A percentile compares a stretch with the other conserved stretches of the same genome.
Conservation (phyloP, 2,888 invertebrate genomes). For the Hoplodrina ambigua region DNA sequence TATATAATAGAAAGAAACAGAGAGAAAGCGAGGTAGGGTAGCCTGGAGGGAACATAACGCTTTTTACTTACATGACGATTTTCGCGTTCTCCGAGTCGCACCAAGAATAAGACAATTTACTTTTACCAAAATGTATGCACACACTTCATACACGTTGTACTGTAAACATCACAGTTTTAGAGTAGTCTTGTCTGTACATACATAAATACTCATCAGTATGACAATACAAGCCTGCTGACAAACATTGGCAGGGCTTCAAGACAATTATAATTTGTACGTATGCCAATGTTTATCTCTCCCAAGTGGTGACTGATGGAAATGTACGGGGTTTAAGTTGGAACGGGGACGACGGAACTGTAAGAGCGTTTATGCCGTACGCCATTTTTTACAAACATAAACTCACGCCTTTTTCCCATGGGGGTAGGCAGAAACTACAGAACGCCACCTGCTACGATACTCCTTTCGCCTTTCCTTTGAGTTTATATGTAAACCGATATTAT, state of each 20-base stretch:
- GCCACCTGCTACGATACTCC: no score
- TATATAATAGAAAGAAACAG: no score
- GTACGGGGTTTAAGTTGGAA: neutral
- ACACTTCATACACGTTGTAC: slow-evolving; percentile 19
- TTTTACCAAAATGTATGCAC: neutral
- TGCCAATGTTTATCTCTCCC: slow-evolving; percentile 55
- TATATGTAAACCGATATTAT: no score
- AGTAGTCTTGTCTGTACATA: slow-evolving; percentile 47
- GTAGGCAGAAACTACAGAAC: no score
- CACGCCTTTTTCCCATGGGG: no score
- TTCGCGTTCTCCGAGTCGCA: neutral
- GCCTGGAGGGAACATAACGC: no score
- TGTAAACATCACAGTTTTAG: slow-evolving; percentile 31
- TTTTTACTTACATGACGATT: no score
- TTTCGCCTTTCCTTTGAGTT: no score
- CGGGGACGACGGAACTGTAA: neutral
- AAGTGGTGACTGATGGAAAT: slow-evolving; percentile 33
- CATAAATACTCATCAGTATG: slow-evolving; percentile 58
- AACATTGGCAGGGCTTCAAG: slow-evolving; percentile 66
- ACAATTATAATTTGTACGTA: slow-evolving; percentile 66
- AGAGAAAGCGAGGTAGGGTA: no score
- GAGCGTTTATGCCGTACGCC: no score
- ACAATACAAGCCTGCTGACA: slow-evolving; percentile 52
- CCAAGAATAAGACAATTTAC: slow-evolving; percentile 22
- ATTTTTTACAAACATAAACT: no score